Percentiles rank a stretch among this genome's conserved stretches.
These are phyloP conservation scores for Drosophila subpulchrella DNA, from an alignment of 1,140 invertebrate genomes.

Conservation along the genomic window DNA sequence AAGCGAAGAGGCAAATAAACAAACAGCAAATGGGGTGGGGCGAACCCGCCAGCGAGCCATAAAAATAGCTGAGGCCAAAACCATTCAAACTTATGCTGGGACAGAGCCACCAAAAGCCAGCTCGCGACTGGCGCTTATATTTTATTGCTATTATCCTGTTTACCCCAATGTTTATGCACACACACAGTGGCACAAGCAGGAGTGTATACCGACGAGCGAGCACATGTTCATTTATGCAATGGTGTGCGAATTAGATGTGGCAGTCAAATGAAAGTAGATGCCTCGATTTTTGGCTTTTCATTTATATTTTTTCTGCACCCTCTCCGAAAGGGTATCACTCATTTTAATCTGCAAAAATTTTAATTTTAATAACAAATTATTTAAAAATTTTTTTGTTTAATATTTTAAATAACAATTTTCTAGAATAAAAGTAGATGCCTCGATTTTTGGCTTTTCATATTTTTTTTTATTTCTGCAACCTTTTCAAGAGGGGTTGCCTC, in stretches of 20 bases:
- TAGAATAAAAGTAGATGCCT: too few relatives aligned
- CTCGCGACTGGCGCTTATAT: constrained; percentile 77
- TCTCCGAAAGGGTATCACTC: not conserved
- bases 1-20: constrained; percentile 58
- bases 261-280: constrained; percentile 68
- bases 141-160: constrained; percentile 84
- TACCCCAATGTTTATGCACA: constrained; percentile 80
- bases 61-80: constrained; percentile 77
- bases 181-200: constrained; percentile 33
- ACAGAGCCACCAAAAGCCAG: constrained; percentile 44
- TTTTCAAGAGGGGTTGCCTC: too few relatives aligned
- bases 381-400: too few relatives aligned
- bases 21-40: constrained; percentile 37
- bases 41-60: constrained; percentile 70
- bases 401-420: too few relatives aligned
- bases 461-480: too few relatives aligned
- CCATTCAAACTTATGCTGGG: constrained; percentile 76
- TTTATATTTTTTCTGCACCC: constrained; percentile 16
- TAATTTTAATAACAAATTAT: too few relatives aligned
- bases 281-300: constrained; percentile 52
- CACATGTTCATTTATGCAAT: constrained; percentile 48
- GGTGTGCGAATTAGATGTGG: constrained; percentile 82
- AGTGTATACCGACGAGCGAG: constrained; percentile 7
- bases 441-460: too few relatives aligned
- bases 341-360: not conserved